Base-by-base conservation (phyloP, 2,888 invertebrate genomes). In the Xestia c-nigrum region DNA sequence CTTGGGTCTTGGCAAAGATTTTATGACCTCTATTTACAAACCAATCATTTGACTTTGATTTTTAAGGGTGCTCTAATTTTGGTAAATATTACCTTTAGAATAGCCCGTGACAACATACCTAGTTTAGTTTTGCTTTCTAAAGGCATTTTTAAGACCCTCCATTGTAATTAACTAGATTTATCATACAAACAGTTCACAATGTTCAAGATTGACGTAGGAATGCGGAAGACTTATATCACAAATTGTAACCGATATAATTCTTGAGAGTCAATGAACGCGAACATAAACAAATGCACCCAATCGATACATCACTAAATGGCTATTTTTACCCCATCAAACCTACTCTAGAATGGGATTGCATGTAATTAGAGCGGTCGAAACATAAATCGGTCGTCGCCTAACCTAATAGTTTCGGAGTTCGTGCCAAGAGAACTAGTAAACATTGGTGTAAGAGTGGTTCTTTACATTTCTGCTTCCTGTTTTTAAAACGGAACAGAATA, bases 391-490 rank as follows among this genome's bases (percentile, higher is more conserved):
- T 94, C 92, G 89, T 87, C 94, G 91, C 90, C 91, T 89, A 92
- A 92, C 91, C 92, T 92, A 93, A 94, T 92, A 93, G 91, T 89
- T 89, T 73, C 71, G 85, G 85, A 88, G 90, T 86, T 82, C 88
- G 91, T 93, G 95, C 93, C 93, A 94, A 94, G 92, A 92, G 87
- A 92, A 90, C 89, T 85, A 87, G 92, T 94, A 94, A 95, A 95
- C 93, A 94, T 89, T 81, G 80, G 84, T 90, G 87, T 88, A 87
- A 90, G 80, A 88, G 90, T 88, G 89, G 89, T 86, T 88, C 87
- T 68, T 72, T 66, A 71, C 65, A 31, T 87, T 79, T 64, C 43
- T 84, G 88, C 92, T 94, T 95, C 94, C 94, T 93, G 93, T 87
- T 83, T 84, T 89, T 92, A 66, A n/a, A 85, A 88, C 89, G 85